Base-by-base conservation (phyloP, 1,140 invertebrate species). In the Halesus radiatus region DNA sequence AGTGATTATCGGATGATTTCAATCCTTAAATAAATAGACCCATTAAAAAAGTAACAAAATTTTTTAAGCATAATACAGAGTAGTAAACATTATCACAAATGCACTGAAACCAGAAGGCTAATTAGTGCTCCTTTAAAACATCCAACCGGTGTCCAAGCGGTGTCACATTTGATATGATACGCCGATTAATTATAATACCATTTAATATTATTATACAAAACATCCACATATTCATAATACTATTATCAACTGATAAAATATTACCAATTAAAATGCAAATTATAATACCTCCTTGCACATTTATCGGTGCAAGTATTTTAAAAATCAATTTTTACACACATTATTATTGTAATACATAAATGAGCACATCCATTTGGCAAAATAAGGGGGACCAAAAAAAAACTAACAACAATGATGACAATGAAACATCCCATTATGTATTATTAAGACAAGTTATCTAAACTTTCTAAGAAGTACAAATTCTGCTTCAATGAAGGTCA, bases 81-180 rank as follows among this genome's bases (percentile, higher is more conserved):
- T 64, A 45, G 32, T 60, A 56, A 73, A n/a, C 22, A 76, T 76
- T 79, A 81, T 81, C 80, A 81, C 80, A 81, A 68, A 78, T 66
- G 66, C 76, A 81, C 62, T 81, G 56, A 75, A 74, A 22, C 37
- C 77, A 58, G 23, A 68, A 45, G 29, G 64, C 6, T 26, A 64
- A 56, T 56, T 56, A 26, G 62, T 26, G 62, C 62, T 15, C 26
- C 22, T 64, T 29, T 20, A 68, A 32, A 68, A 37, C 18, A 32
- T 37, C 26, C 4, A 64, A 37, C 62, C 62, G n/a, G 26, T 13
- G 1, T 68, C 18, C 29, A 20, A 23, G 8, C 56, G 23, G 23
- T 60, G 23, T 20, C 16, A 5, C 23, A 60, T 60, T 60, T 45
- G 37, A 45, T 45, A 45, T 45, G 37, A 13, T 45, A 45, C 37